A percentile compares a stretch with the other conserved stretches of the same genome.
Conservation (phyloP, 2,888 invertebrate genomes). For the Tachina grossa region DNA sequence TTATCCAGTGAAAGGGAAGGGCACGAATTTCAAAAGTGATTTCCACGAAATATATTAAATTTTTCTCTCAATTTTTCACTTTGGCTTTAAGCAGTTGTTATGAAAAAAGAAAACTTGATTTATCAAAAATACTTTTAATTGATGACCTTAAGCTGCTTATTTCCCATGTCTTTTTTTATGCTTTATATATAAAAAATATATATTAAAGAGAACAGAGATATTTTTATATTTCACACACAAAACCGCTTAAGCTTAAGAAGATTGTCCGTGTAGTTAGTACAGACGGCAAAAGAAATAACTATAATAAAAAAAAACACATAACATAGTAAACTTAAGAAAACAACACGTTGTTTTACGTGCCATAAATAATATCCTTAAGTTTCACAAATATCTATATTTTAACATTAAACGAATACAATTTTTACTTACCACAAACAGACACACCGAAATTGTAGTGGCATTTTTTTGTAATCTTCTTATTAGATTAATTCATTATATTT, state of each 20-base stretch:
- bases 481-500: conserved; percentile 70
- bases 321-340: conserved; percentile 18
- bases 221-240: conserved; percentile 15
- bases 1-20: background rate
- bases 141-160: conserved; percentile 68
- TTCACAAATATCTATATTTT: conserved; percentile 49
- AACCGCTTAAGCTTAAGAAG: background rate
- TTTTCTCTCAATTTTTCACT: background rate
- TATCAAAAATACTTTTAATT: conserved; percentile 58
- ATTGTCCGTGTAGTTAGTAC: conserved; percentile 10
- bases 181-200: conserved; percentile 2
- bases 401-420: conserved; percentile 35
- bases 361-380: conserved; percentile 67
- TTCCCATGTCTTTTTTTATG: conserved; percentile 3
- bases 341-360: conserved; percentile 61
- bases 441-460: conserved; percentile 41
- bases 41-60: background rate
- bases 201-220: background rate
- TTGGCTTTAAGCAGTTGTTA: conserved; percentile 1
- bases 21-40: background rate
- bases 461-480: conserved; percentile 67
- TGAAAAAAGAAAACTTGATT: conserved; percentile 16
- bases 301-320: background rate
- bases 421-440: conserved; percentile 15
- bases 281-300: background rate